Percentiles rank a stretch among this genome's conserved stretches.
phyloP scores from a whole-genome alignment of 2,113 vertebrate genomes.

The Eudyptes chrysolophus region DNA sequence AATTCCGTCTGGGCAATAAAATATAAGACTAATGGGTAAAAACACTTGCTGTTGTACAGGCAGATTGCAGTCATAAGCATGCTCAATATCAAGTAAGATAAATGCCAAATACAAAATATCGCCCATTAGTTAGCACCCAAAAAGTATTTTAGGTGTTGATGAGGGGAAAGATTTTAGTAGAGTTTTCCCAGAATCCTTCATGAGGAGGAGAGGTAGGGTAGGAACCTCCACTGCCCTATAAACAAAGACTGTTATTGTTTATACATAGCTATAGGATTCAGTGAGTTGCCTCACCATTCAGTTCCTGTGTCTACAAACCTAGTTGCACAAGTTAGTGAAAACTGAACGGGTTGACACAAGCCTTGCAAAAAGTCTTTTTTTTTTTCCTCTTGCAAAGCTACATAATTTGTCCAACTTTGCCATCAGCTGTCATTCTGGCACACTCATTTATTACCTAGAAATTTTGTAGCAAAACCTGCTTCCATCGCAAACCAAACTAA shows the following conservation, averaged over 20 bases:
- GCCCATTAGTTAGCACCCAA: constrained; percentile 21
- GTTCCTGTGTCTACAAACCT: constrained; percentile 45
- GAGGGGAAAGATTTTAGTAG: constrained; percentile 27
- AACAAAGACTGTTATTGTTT: constrained; percentile 44
- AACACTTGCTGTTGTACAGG: constrained; percentile 29
- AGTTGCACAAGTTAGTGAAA: constrained; percentile 39
- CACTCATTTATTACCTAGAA: neutral
- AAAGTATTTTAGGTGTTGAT: constrained; percentile 42
- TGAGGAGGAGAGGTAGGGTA: neutral
- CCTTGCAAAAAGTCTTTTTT: neutral
- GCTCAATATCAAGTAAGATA: constrained; percentile 25
- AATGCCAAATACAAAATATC: constrained; percentile 31
- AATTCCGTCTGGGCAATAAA: constrained; percentile 36
- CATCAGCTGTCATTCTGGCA: neutral
- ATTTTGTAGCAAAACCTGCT: neutral
- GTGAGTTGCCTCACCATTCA: constrained; percentile 43
- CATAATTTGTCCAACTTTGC: neutral
- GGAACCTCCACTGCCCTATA: neutral
- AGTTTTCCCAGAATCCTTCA: constrained; percentile 5
- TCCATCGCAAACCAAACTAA: neutral
- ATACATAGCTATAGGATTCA: constrained; percentile 6
- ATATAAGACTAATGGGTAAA: constrained; percentile 33
- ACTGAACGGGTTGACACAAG: constrained; percentile 23
- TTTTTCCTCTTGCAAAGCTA: neutral
- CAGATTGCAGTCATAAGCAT: neutral